Base-by-base conservation (phyloP, 2,113 vertebrate genomes). In the Aythya baeri region DNA sequence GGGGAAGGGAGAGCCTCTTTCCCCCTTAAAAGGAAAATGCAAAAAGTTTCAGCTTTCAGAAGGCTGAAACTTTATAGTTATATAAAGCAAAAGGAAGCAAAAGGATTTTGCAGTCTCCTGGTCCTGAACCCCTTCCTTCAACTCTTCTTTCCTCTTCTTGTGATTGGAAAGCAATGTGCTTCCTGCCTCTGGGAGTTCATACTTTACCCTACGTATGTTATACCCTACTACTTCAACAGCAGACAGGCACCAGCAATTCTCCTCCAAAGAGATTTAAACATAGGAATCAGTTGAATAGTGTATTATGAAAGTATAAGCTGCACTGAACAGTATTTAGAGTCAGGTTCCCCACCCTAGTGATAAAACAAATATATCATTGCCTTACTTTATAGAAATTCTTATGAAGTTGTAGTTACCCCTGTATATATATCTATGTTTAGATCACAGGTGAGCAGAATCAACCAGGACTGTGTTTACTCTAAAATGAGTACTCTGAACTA, bases 401-500 rank as follows among this genome's bases (percentile, higher is more conserved):
- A 52, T 74, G 7, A 38, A 65, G 36, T 21, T 62, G 43, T 15
- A 70, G 44, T 3, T 63, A 22, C 18, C 15, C 7, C 4, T 27
- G 73, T 13, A 41, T 41, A 41, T 41, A 0, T 9, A 66, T 38
- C 27, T 68, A 12, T 13, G 57, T 65, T 65, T n/a, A 0, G 8
- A 17, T 34, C 38, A 61, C 46, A 71, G 26, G 17, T 59, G 52
- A 92, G 78, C 5, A 86, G 27, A 67, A 2, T 7, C 22, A 82
- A 44, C 22, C 29, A 71, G 23, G 6, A 23, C 31, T 2, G 0
- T 34, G 31, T 61, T 57, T 36, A 80, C 10, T 63, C 13, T 32
- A n/a, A 71, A 70, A 27, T 1, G 3, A 41, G 8, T 34, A 7
- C 4, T 38, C 22, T 2, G 0, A 78, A 68, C 17, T 13, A 11